Evolutionary conservation across 2,113 vertebrate species (phyloP).

Genomic region (Psophia crepitans): DNA sequence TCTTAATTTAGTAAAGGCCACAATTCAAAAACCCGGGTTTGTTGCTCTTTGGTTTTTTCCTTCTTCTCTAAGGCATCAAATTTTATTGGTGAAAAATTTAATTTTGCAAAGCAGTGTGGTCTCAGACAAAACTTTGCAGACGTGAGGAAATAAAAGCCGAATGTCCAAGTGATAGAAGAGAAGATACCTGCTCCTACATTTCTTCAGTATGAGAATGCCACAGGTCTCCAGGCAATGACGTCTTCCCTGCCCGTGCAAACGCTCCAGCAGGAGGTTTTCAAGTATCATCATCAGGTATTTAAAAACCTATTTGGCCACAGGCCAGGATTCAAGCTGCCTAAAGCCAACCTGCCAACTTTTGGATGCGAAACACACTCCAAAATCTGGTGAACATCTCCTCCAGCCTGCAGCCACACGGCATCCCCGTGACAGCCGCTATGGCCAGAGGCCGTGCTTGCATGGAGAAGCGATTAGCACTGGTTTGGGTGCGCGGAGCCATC

Average conservation of each 20-base stretch:
- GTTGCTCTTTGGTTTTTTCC: not conserved
- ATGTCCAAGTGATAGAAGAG: not conserved
- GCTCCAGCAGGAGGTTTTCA: not conserved
- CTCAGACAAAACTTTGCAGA: not conserved
- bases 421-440: not conserved
- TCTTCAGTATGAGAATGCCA: not conserved
- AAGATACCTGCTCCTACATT: not conserved
- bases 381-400: not conserved
- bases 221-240: not conserved
- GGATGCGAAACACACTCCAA: rapidly evolving
- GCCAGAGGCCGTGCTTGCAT: rapidly evolving
- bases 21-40: not conserved
- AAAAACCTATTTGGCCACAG: not conserved
- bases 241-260: not conserved
- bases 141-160: not conserved
- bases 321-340: not conserved
- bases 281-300: not conserved
- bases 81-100: conserved; percentile 18
- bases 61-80: not conserved
- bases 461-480: not conserved
- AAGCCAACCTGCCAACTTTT: not conserved
- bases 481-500: rapidly evolving
- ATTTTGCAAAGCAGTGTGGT: not conserved
- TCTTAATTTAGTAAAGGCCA: not conserved
- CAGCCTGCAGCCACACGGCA: not conserved